phyloP scores from a whole-genome alignment of 2,888 invertebrate species.

The Ctena decussata region DNA sequence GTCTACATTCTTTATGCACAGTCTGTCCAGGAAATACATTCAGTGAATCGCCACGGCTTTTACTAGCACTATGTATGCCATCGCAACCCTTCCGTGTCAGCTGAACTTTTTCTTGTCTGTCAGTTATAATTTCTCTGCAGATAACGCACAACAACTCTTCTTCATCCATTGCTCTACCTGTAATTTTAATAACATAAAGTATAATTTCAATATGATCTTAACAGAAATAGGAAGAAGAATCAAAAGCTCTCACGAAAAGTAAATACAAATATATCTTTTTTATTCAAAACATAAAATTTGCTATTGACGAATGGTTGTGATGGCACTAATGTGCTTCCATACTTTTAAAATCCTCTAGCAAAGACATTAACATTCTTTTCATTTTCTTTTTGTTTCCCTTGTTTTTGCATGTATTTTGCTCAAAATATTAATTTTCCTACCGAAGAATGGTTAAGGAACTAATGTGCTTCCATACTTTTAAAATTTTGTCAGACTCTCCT shows the following conservation, averaged over 20 bases:
- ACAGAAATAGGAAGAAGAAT: not conserved
- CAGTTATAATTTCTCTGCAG: not conserved
- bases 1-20: constrained; percentile 13
- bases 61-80: constrained; percentile 4
- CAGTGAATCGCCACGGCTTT: not conserved
- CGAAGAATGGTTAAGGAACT: not conserved
- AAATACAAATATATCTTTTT: not conserved
- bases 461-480: constrained; percentile 6
- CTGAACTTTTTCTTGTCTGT: not conserved
- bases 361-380: not conserved
- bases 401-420: not conserved
- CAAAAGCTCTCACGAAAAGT: not conserved
- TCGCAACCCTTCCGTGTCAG: constrained; percentile 14
- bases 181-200: not conserved
- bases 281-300: not conserved
- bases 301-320: not conserved
- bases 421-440: not conserved
- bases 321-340: not conserved
- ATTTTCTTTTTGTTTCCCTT: too few species aligned
- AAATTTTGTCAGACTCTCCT: not conserved
- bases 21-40: not conserved
- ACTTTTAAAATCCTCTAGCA: not conserved
- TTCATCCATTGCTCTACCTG: not conserved
- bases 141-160: not conserved
- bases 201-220: too few species aligned